Percentiles rank a stretch among this genome's conserved stretches.
These are phyloP conservation scores for Megalonaias nervosa DNA, from an alignment of 1,140 invertebrate species.

Conservation along the genomic window DNA sequence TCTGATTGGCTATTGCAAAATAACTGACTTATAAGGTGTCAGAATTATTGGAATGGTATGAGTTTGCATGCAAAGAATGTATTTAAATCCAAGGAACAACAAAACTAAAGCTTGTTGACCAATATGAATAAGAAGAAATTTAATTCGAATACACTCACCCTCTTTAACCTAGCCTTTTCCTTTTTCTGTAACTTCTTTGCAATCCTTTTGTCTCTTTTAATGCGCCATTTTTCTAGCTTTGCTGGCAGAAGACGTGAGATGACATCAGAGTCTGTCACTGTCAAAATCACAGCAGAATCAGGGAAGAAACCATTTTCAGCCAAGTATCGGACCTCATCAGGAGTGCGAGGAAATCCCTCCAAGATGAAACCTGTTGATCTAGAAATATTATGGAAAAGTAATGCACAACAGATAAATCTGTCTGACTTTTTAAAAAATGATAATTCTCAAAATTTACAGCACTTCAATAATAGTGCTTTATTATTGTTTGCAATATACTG, in stretches of 20 bases:
- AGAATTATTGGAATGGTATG: no score
- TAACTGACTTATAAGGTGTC: no score
- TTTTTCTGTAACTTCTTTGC: slow-evolving; percentile 63
- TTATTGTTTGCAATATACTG: no score
- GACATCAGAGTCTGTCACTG: slow-evolving; percentile 65
- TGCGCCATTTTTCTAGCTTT: slow-evolving; percentile 68
- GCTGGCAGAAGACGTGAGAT: slow-evolving; percentile 67
- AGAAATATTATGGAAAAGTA: slow-evolving; percentile 6
- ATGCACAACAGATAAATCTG: no score
- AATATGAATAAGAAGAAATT: no score
- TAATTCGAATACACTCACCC: slow-evolving; percentile 37
- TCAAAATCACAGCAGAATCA: slow-evolving; percentile 66
- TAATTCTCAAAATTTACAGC: no score
- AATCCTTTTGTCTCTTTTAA: slow-evolving; percentile 63
- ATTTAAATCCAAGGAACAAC: no score
- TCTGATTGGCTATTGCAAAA: no score
- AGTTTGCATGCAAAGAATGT: no score
- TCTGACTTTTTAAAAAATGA: no score
- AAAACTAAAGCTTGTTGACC: no score
- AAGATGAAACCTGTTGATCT: slow-evolving; percentile 70
- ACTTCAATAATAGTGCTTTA: no score
- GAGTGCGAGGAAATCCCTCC: slow-evolving; percentile 70
- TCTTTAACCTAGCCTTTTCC: slow-evolving; percentile 67
- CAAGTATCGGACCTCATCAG: slow-evolving; percentile 66
- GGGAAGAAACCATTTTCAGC: slow-evolving; percentile 69